Evolutionary conservation across 1,140 invertebrate species (phyloP), one percentile per base, ranked within the genome.

Genomic region (Micrasema minimum): DNA sequence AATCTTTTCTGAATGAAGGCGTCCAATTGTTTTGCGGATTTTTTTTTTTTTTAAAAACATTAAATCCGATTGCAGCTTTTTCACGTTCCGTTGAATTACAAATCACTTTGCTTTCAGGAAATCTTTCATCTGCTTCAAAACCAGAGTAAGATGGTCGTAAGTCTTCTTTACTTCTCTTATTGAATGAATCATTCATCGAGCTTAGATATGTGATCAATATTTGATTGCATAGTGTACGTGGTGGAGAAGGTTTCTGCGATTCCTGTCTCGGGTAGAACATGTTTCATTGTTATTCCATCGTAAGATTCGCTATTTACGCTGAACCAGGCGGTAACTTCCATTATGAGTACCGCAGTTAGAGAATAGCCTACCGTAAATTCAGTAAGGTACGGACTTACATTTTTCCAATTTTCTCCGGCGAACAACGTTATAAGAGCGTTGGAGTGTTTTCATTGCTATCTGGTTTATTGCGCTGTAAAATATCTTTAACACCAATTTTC

Each of bases 251-350:
- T 57, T 35, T 38, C 37, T 31, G 26, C 46, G 22, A 14, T 62
- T 37, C 14, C 48, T 59, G 18, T 43, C 46, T 3, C 31, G 16
- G 14, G 41, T 7, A 31, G 37, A 59, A 43, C 55, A 53, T 55
- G 41, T 66, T 71, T 71, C 62, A 66, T 62, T 68, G 53, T 72
- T 72, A 68, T 67, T 67, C 65, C 43, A 18, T 35, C 71, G 57
- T 64, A 50, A 66, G 37, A 16, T 11, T 18, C 22, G 12, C 57
- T 11, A 41, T 61, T 61, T 61, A 61, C 57, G 57, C 57, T 20
- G 0, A 20, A 61, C 9, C 37, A n/a, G n/a, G n/a, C n/a, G n/a
- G n/a, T n/a, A n/a, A n/a, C n/a, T n/a, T n/a, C 12, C 43, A 10
- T 41, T 61, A 43, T 61, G 57, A 61, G 57, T 22, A 22, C 38